Evolutionary conservation across 37 sponge, comb jelly and placozoan species (phyloP), one percentile per base, ranked within the genome.

Genomic region (Aphrocallistes beatrix): DNA sequence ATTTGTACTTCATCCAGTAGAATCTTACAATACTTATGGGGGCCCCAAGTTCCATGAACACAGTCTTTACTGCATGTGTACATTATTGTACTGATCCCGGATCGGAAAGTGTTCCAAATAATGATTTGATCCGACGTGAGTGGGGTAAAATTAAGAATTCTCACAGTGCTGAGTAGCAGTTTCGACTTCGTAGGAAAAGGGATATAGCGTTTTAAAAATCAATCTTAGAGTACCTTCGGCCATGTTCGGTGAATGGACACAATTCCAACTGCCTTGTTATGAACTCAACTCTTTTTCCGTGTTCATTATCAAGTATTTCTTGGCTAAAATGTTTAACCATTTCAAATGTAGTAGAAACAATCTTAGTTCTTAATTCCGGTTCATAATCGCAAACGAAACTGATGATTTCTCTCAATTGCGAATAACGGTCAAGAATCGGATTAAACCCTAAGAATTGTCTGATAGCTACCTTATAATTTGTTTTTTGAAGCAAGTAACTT

Each of bases 201-300:
- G 10, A 6, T 42, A 42, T 42, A 42, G 75, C 25, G 21, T 60
- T 32, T 60, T 28, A 19, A 28, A 60, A 60, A 60, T 60, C 75
- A 28, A 60, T 25, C 75, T 3, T 30, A 60, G 75, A 60, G 34
- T 32, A 60, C 34, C 75, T 21, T 60, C 25, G 75, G n/a, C 75
- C 75, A 60, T 21, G 34, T 60, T 60, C 75, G 32, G 17, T 60
- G 75, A 60, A 60, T 60, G 75, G n/a, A 60, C 75, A 60, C n/a
- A 60, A 60, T 60, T 60, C 75, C 32, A 60, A 60, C 75, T 60
- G 45, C 13, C 45, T 42, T 13, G 45, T 13, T 42, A 42, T 16
- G 45, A 42, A 42, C 45, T 42, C 45, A 42, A 42, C 45, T 42
- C 45, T 42, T 42, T 42, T 13, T 42, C 45, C 13, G 10, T 42